Evolutionary conservation across 2,113 vertebrate genomes (phyloP), one percentile per base, ranked within the genome.

Genomic region (Microtus oregoni): DNA sequence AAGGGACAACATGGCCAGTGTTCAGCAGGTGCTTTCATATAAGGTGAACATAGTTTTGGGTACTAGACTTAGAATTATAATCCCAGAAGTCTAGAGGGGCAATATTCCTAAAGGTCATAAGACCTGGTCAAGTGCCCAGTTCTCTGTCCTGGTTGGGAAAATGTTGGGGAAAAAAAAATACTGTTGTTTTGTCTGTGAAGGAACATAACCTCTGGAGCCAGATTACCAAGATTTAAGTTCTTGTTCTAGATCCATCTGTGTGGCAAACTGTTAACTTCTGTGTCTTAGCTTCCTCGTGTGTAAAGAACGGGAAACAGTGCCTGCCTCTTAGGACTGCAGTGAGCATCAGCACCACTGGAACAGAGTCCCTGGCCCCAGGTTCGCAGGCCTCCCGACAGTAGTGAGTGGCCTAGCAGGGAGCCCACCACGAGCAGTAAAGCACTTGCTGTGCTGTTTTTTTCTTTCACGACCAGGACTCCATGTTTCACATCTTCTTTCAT

Each of bases 401-500:
- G 15, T 55, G 67, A 68, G 55, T 15, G 87, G 79, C 50, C 83
- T 75, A 72, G 50, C 88, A 94, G 91, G 1, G 13, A 87, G 87
- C 7, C 50, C 76, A 55, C 1, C 17, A 1, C 10, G 28, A 7
- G 6, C 35, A 61, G 26, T 9, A 50, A 78, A 76, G 61, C n/a
- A 93, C 17, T 50, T 22, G 76, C 35, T 86, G 79, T 7, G 77
- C 75, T 93, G 11, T 68, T 83, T 19, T 41, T 26, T 96, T 81
- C 77, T 86, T 98, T 90, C 58, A 96, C 97, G 73, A 97, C 95
- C 82, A 86, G 68, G 72, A 98, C 72, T 97, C 95, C 47, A 83
- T 47, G 78, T 97, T 96, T 95, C 70, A 96, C 77, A 97, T 94
- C 96, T 92, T 97, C 97, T 92, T 96, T 97, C 90, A 95, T 98